Percentiles rank a stretch among this genome's conserved stretches.
These are phyloP conservation scores for Sorex fumeus DNA, from an alignment of 2,113 vertebrate species.

Conservation along the genomic window DNA sequence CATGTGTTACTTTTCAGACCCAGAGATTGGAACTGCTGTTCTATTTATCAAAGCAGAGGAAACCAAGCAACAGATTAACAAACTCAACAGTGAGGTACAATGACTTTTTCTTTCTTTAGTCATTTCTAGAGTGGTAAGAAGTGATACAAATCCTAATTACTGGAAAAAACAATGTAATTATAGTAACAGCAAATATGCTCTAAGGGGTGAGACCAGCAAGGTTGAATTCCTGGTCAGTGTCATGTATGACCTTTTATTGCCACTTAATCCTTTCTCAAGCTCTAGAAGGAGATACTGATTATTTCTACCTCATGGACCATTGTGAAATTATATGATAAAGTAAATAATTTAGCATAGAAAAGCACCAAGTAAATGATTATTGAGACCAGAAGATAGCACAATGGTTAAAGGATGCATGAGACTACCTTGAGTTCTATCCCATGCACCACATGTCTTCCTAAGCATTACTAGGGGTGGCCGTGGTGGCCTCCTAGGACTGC, in stretches of 20 bases:
- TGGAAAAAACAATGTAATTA: neutral
- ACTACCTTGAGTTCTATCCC: too few relatives aligned
- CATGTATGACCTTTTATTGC: neutral
- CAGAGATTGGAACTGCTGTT: constrained; percentile 89
- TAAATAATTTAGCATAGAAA: constrained; percentile 19
- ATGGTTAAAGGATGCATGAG: too few relatives aligned
- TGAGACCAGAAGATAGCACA: neutral
- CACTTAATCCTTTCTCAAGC: neutral
- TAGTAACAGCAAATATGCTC: accelerated
- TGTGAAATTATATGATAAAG: constrained; percentile 20
- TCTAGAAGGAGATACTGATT: neutral
- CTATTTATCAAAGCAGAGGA: constrained; percentile 92
- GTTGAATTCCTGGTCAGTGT: neutral
- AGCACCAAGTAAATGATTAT: neutral
- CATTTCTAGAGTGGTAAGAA: neutral
- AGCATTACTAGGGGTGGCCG: too few relatives aligned
- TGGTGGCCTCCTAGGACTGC: too few relatives aligned
- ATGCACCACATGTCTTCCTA: too few relatives aligned
- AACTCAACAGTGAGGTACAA: constrained; percentile 91
- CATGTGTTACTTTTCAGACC: constrained; percentile 87
- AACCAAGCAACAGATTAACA: constrained; percentile 91
- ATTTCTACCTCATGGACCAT: neutral
- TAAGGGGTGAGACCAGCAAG: neutral
- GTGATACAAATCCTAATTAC: neutral
- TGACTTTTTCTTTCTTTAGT: constrained; percentile 36